Percentiles rank a stretch among this genome's conserved stretches.
Conservation (phyloP, 2,797 vertebrate species). For the Prunella strophiata region DNA sequence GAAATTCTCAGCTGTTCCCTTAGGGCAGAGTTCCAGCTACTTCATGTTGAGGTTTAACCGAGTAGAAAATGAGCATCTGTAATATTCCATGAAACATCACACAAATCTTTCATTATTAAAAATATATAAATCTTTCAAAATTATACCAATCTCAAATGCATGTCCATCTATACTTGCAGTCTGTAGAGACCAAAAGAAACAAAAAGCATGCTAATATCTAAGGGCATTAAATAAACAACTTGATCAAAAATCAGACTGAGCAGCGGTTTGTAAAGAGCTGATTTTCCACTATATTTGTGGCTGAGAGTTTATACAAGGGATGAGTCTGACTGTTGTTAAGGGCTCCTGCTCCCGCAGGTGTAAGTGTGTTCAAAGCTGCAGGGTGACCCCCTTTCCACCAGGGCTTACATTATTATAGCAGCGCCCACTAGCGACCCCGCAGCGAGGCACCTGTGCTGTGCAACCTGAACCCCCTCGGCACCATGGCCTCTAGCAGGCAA, state of each 20-base stretch:
- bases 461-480: neutral
- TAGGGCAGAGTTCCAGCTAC: conserved; percentile 30
- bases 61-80: conserved; percentile 49
- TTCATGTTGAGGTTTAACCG: conserved; percentile 9
- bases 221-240: neutral
- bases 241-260: neutral
- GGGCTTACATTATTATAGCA: neutral
- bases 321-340: neutral
- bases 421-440: conserved; percentile 37
- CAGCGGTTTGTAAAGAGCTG: neutral
- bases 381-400: neutral
- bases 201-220: neutral
- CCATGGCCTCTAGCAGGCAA: fast-evolving
- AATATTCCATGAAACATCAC: neutral
- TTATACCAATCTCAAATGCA: neutral
- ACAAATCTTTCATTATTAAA: neutral
- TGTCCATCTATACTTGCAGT: neutral
- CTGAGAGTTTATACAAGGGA: neutral
- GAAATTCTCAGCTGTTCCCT: conserved; percentile 16
- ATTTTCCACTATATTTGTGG: neutral
- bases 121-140: neutral
- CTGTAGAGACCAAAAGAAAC: neutral
- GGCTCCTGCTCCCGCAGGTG: neutral
- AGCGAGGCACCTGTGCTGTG: neutral
- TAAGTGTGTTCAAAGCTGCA: neutral